These are phyloP conservation scores for Falco naumanni DNA, from an alignment of 2,797 vertebrate species.

Conservation along the genomic window DNA sequence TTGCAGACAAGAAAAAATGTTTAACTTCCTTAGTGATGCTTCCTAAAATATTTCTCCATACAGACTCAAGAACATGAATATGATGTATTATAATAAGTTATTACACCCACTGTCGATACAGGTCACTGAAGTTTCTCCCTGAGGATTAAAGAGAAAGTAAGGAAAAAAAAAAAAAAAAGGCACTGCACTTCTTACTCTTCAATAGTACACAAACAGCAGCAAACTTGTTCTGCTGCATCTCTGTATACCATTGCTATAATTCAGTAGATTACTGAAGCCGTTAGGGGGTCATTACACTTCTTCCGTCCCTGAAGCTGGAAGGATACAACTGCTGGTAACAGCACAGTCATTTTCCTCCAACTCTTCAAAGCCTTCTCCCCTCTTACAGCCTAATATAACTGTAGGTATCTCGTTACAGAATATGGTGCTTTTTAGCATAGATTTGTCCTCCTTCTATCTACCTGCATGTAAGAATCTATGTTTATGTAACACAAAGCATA, in stretches of 20 bases:
- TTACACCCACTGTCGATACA: neutral
- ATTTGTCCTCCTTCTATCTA: neutral
- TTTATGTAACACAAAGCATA: accelerated
- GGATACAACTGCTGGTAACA: neutral
- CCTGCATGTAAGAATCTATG: neutral
- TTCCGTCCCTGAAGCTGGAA: neutral
- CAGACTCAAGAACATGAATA: neutral
- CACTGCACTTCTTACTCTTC: neutral
- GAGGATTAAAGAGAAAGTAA: neutral
- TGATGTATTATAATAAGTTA: constrained; percentile 17
- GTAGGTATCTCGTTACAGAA: neutral
- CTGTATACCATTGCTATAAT: neutral
- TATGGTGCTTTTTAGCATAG: neutral
- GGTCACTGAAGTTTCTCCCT: neutral
- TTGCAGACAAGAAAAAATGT: neutral
- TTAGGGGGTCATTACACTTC: neutral
- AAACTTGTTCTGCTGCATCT: neutral
- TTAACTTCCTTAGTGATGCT: neutral
- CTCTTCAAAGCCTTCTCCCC: neutral
- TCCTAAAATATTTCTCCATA: constrained; percentile 38
- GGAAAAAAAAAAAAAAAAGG: neutral
- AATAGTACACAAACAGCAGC: neutral
- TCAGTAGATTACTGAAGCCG: neutral
- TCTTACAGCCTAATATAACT: neutral
- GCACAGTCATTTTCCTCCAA: neutral